Conservation (phyloP, 2,797 vertebrate genomes). For the Ataeniobius toweri region DNA sequence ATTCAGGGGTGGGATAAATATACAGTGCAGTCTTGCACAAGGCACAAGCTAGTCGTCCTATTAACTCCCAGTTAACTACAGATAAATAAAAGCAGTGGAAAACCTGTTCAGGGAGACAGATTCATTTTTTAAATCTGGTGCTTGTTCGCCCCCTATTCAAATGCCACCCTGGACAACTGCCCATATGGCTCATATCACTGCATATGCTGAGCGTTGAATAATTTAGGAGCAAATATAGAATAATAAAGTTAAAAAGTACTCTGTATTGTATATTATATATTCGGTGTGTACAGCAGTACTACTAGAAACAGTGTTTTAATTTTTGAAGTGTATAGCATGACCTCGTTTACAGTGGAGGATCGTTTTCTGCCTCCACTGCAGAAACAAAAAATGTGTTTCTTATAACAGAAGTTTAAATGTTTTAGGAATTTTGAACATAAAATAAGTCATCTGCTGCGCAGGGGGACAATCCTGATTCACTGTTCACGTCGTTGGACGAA, state of each 20-base stretch:
- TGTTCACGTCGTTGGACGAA: slow-evolving; percentile 21
- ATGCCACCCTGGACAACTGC: too few species aligned
- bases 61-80: not conserved
- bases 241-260: not conserved
- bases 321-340: too few species aligned
- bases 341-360: too few species aligned
- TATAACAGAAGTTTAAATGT: not conserved
- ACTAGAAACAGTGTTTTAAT: too few species aligned
- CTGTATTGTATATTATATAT: not conserved
- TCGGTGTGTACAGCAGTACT: too few species aligned
- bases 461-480: not conserved
- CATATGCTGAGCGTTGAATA: not conserved
- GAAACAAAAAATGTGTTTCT: not conserved
- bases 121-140: not conserved
- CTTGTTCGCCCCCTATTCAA: not conserved
- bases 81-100: not conserved
- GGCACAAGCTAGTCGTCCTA: too few species aligned
- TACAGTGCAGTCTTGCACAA: too few species aligned
- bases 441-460: not conserved
- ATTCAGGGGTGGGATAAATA: too few species aligned
- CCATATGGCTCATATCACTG: not conserved
- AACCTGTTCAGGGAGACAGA: not conserved
- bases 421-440: not conserved
- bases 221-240: not conserved
- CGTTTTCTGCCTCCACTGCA: not conserved